Percentiles rank a stretch among this genome's conserved stretches.
Evolutionary conservation across 1,140 invertebrate species (phyloP).

Genomic region (Nasonia giraulti): DNA sequence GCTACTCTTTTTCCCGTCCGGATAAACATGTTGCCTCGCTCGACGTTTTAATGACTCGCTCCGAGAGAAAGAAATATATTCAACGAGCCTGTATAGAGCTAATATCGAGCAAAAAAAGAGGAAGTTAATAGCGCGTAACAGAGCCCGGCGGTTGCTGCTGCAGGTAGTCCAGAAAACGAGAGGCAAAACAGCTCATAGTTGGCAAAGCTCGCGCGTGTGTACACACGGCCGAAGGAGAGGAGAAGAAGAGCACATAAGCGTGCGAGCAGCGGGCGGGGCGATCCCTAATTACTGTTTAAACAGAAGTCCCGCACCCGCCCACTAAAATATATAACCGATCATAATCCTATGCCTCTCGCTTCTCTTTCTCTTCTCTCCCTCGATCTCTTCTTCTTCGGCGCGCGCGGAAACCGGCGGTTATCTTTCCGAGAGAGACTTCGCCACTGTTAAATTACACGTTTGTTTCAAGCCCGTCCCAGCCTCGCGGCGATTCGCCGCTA

Average conservation of each 20-base stretch:
- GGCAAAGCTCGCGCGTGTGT: conserved; percentile 11
- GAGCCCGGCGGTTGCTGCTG: no score
- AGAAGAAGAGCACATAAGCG: conserved; percentile 57
- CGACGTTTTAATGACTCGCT: no score
- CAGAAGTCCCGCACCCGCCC: conserved; percentile 72
- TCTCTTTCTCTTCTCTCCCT: conserved; percentile 54
- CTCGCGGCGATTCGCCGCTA: conserved; percentile 52
- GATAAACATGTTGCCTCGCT: not conserved
- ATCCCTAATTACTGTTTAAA: conserved; percentile 73
- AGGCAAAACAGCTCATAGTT: conserved; percentile 21
- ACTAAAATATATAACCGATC: conserved; percentile 70
- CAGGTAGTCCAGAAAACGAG: conserved; percentile 11
- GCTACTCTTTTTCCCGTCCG: not conserved
- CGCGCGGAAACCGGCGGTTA: not conserved
- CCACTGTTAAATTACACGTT: conserved; percentile 74
- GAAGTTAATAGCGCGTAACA: no score
- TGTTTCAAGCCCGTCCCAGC: conserved; percentile 63
- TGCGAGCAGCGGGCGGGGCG: conserved; percentile 68
- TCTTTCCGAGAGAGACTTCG: conserved; percentile 56
- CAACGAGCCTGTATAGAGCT: no score
- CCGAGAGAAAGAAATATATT: no score
- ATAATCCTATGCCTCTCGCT: conserved; percentile 60
- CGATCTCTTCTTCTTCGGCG: conserved; percentile 15
- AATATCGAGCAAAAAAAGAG: no score
- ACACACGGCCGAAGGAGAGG: not conserved